These are phyloP conservation scores for Colletes gigas DNA, from an alignment of 1,140 invertebrate genomes.

Conservation along the genomic window DNA sequence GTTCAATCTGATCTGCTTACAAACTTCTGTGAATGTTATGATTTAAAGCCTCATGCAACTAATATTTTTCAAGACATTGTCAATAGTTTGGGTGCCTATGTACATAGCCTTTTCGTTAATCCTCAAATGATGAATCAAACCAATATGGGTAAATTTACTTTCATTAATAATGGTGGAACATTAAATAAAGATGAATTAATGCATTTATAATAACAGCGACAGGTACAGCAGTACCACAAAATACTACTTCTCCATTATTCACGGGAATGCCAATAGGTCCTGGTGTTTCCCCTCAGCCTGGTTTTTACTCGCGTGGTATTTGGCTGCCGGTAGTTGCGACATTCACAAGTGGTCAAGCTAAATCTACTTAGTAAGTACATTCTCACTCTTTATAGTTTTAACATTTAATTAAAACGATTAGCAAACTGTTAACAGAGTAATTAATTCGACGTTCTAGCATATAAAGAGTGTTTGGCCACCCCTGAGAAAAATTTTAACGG, in stretches of 20 bases:
- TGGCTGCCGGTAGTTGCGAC: conserved; percentile 94
- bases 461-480: no score
- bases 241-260: conserved; percentile 86
- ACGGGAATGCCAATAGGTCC: conserved; percentile 87
- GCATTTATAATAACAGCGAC: conserved; percentile 35
- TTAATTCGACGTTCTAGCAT: no score
- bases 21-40: conserved; percentile 96
- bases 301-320: conserved; percentile 95
- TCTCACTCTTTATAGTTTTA: background rate
- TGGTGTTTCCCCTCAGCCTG: conserved; percentile 92
- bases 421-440: no score
- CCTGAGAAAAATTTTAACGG: no score
- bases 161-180: conserved; percentile 23
- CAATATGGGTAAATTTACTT: conserved; percentile 72
- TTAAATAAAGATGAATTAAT: conserved; percentile 24
- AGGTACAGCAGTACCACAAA: conserved; percentile 81
- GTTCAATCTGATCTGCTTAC: conserved; percentile 93
- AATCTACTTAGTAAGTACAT: conserved; percentile 91
- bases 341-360: conserved; percentile 92
- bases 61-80: conserved; percentile 98
- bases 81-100: conserved; percentile 95
- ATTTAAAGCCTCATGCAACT: conserved; percentile 95
- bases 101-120: conserved; percentile 95
- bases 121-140: conserved; percentile 81
- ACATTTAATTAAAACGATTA: no score